phyloP scores from a whole-genome alignment of 1,140 invertebrate genomes.

The Acromyrmex charruanus region DNA sequence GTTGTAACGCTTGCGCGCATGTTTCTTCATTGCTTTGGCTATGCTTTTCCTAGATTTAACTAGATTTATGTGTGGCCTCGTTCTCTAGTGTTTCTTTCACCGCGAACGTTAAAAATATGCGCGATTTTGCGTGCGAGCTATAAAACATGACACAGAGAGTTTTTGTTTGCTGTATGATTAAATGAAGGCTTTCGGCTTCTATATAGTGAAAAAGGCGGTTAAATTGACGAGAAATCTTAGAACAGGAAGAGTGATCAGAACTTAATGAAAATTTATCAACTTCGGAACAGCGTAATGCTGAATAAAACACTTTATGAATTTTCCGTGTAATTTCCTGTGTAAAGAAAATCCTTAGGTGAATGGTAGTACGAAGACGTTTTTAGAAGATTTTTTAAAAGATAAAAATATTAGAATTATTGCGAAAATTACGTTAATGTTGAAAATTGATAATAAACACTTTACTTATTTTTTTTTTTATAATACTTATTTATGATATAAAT shows the following conservation, averaged over 20 bases:
- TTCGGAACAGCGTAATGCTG: not conserved
- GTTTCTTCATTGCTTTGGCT: conserved; percentile 57
- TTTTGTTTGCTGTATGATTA: conserved; percentile 37
- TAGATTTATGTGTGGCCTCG: conserved; percentile 54
- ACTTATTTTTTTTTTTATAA: not conserved
- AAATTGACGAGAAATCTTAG: conserved; percentile 44
- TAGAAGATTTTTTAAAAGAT: not conserved
- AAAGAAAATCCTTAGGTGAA: not conserved
- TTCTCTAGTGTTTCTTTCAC: conserved; percentile 44
- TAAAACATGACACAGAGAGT: not conserved
- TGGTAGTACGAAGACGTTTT: not conserved
- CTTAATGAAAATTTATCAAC: conserved; percentile 46
- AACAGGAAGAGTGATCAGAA: conserved; percentile 15
- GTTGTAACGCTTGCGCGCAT: conserved; percentile 39
- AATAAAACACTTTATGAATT: conserved; percentile 26
- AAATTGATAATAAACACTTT: not conserved
- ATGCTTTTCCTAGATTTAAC: conserved; percentile 55
- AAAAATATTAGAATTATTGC: not conserved
- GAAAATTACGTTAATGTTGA: not conserved
- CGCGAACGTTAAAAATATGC: conserved; percentile 31
- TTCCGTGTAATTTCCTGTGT: conserved; percentile 18
- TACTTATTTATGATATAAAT: not conserved
- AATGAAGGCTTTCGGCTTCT: conserved; percentile 2
- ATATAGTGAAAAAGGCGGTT: not conserved
- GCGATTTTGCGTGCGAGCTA: conserved; percentile 6